Base-by-base conservation (phyloP, 2,797 vertebrate genomes). In the Moxostoma hubbsi region DNA sequence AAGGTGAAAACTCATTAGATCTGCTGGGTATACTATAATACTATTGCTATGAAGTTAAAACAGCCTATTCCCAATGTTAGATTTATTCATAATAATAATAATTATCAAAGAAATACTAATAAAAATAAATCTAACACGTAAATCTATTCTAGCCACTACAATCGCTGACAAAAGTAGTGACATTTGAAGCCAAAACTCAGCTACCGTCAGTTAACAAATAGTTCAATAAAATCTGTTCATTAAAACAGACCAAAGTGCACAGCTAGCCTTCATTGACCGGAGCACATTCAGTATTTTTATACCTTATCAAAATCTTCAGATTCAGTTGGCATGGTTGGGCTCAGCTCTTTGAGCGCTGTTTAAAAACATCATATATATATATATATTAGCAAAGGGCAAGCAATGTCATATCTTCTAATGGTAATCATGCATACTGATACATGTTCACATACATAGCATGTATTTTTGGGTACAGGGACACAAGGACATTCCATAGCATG, bases 341-440 rank as follows among this genome's bases (percentile, higher is more conserved):
- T 81, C 47, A 81, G 67, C 83, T 83, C 77, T 83, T 81, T 15
- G 75, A 83, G 82, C 69, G 79, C 77, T 80, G 85, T 71, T 70
- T 49, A 61, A 82, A 76, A 76, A 83, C 82, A 80, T 83, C 12
- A 71, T 81, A 82, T 71, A 73, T 24, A 82, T 71, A 73, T 24
- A 24, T 81, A 81, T 73, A 79, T 79, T 81, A 86, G 78, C 81
- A 82, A 82, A 86, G 86, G 84, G 75, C 84, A 85, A 87, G 86
- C 85, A 87, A 84, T 84, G 82, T 87, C 79, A 84, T 87, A 83
- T 68, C 50, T 67, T 81, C 85, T 85, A 87, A 82, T 84, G 82
- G 84, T 73, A 82, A 82, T 84, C 86, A 87, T 87, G 86, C 86
- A 87, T 85, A 85, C 67, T 77, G 81, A 83, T 82, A 87, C 86